A percentile compares a stretch with the other conserved stretches of the same genome.
These are phyloP conservation scores for Jacana jacana DNA, from an alignment of 2,113 vertebrate species.

Conservation along the genomic window DNA sequence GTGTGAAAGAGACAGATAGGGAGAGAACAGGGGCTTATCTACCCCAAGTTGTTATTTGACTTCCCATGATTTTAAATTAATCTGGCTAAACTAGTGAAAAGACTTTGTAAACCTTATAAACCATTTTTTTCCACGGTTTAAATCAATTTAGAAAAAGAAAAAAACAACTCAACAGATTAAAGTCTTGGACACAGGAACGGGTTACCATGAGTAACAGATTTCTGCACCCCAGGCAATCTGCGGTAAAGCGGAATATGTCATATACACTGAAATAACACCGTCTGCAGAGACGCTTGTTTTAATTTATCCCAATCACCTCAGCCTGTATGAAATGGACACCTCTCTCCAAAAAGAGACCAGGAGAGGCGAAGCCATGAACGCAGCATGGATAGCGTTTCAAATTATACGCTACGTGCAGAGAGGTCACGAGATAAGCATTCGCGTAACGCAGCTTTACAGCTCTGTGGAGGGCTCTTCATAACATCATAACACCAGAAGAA, in stretches of 20 bases:
- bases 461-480: background rate
- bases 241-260: background rate
- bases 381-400: background rate
- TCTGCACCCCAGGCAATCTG: constrained; percentile 33
- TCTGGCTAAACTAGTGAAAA: constrained; percentile 30
- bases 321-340: background rate
- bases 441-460: background rate
- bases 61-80: constrained; percentile 32
- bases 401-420: background rate
- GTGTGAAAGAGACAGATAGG: constrained; percentile 21
- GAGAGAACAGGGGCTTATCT: background rate
- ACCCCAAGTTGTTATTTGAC: background rate
- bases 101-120: constrained; percentile 28
- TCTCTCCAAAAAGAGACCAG: background rate
- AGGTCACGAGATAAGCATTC: background rate
- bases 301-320: constrained; percentile 19
- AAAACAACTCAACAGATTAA: background rate
- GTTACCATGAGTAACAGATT: constrained; percentile 42
- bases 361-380: background rate
- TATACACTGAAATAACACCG: constrained; percentile 35
- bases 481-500: background rate
- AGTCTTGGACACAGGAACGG: background rate
- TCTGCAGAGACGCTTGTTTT: background rate
- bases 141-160: background rate
- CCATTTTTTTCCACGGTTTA: background rate